Evolutionary conservation across 2,888 invertebrate genomes (phyloP).

Genomic region (Dromius quadrimaculatus): DNA sequence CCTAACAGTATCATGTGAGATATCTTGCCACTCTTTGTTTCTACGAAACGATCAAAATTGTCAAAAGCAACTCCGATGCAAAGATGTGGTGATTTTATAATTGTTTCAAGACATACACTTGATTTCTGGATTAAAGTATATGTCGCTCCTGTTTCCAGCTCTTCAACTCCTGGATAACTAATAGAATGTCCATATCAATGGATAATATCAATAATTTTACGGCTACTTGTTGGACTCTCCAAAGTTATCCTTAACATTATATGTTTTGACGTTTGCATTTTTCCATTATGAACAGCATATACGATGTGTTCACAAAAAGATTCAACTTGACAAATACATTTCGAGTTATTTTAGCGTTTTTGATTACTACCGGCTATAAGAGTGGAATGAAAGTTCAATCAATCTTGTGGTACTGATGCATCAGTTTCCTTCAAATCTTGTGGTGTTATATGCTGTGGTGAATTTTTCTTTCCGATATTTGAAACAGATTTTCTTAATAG

Average conservation of each 20-base stretch:
- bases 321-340: slow-evolving; percentile 53
- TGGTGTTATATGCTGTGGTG: slow-evolving; percentile 55
- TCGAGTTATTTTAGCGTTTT: slow-evolving; percentile 53
- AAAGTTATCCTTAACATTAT: slow-evolving; percentile 23
- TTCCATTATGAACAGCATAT: slow-evolving; percentile 45
- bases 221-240: slow-evolving; percentile 26
- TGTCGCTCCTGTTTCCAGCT: slow-evolving; percentile 25
- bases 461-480: slow-evolving; percentile 55
- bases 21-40: slow-evolving; percentile 30
- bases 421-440: slow-evolving; percentile 54
- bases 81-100: slow-evolving; percentile 35
- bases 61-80: no score
- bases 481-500: no score
- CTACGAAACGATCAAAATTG: no score
- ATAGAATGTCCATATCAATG: slow-evolving; percentile 35
- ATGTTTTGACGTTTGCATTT: slow-evolving; percentile 38
- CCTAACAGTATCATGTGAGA: slow-evolving; percentile 20
- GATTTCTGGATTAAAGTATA: slow-evolving; percentile 16
- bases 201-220: slow-evolving; percentile 36
- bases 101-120: slow-evolving; percentile 45
- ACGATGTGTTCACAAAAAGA: slow-evolving; percentile 47
- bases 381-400: slow-evolving; percentile 53
- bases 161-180: slow-evolving; percentile 27
- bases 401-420: slow-evolving; percentile 54
- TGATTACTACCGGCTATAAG: slow-evolving; percentile 50